Percentiles rank a stretch among this genome's conserved stretches.
Conservation (phyloP, 2,888 invertebrate species). For the Hydriomena furcata region DNA sequence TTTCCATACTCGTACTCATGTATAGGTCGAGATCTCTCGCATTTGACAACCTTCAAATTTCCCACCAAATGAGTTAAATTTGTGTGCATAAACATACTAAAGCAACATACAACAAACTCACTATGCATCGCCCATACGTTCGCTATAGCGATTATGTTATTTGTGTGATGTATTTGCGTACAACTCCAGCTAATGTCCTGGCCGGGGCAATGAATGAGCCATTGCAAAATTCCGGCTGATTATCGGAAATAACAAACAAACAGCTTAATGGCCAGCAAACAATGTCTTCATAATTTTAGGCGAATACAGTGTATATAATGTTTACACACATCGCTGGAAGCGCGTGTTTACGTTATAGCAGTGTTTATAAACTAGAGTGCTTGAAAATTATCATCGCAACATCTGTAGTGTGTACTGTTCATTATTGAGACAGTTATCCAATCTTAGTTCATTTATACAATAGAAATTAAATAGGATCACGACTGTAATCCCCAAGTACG, state of each 20-base stretch:
- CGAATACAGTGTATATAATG: conserved; percentile 53
- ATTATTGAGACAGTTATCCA: conserved; percentile 14
- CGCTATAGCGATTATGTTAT: no score
- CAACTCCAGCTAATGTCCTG: neutral
- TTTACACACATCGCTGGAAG: conserved; percentile 59
- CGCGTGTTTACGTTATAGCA: conserved; percentile 68
- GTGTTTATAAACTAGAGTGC: conserved; percentile 67
- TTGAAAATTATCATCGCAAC: conserved; percentile 49
- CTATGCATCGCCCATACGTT: no score
- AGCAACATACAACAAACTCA: no score
- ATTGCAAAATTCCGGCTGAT: conserved; percentile 20
- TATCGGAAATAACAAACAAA: conserved; percentile 27
- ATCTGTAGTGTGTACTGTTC: conserved; percentile 18
- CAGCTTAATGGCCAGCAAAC: conserved; percentile 45
- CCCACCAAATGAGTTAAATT: no score
- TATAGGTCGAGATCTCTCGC: no score
- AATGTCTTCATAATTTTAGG: conserved; percentile 60
- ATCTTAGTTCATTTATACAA: neutral
- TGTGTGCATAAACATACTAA: no score
- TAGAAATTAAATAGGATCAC: neutral
- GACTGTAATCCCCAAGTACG: no score
- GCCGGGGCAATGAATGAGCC: conserved; percentile 18
- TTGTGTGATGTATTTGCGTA: no score
- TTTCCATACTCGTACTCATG: no score
- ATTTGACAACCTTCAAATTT: no score